Evolutionary conservation across 2,888 invertebrate species (phyloP), one percentile per base, ranked within the genome.

Genomic region (Hydropsyche betteni): DNA sequence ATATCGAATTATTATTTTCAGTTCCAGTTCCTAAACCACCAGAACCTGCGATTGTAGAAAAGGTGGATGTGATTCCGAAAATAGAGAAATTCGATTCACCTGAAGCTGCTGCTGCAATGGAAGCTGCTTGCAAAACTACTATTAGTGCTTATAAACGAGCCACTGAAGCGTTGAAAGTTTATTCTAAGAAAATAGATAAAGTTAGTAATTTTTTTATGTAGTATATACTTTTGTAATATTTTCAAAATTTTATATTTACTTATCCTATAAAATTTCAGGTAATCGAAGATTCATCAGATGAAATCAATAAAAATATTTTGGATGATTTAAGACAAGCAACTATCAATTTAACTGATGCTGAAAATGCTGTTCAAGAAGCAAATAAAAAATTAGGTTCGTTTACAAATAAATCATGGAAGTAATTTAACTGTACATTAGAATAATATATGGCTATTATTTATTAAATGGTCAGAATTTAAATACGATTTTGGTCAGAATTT

Each of bases 51-150:
- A 24, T 74, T n/a, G 50, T 68, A 4, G 74, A 74, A 14, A 64
- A 68, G 12, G 36, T 74, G 4, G 12, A 14, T 4, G 58, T 51
- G 36, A 24, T 71, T 61, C 34, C 76, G 68, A 36, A 14, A 75
- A 7, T 75, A 69, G 71, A 82, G 85, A 80, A 34, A 53, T 68
- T 68, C 36, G 74, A 53, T 14, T 36, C 68, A 68, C 87, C 89
- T 0, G 85, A 84, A 61, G 90, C 90, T 68, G 89, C 90, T 69
- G 89, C 91, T 70, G 81, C 83, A 0, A 83, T 90, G 0, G 82
- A 84, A 74, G 85, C 84, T 33, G 93, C 93, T 0, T 90, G 90
- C 80, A 86, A 88, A 0, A 88, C 89, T 7, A 89, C 91, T 0
- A 84, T 86, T 0, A 88, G 89, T 75, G 91, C 92, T 12, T 74